A percentile compares a stretch with the other conserved stretches of the same genome.
Conservation (phyloP, 2,888 invertebrate genomes). For the Tiphia femorata region DNA sequence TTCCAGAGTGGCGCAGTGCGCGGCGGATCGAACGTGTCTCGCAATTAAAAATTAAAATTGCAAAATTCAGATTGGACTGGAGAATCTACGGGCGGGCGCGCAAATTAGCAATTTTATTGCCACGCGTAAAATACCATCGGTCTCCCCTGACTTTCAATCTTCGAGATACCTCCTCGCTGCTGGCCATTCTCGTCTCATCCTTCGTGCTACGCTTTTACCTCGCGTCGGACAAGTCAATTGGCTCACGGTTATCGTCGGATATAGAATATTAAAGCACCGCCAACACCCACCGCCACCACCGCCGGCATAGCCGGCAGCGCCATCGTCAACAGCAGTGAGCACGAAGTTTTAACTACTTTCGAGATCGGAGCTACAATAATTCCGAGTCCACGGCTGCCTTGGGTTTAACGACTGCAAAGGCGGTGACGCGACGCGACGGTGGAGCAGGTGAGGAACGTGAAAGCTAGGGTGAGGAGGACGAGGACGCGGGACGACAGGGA, state of each 20-base stretch:
- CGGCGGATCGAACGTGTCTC: too few species aligned
- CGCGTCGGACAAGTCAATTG: slow-evolving; percentile 38
- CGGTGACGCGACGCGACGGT: slow-evolving; percentile 3
- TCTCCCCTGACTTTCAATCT: too few species aligned
- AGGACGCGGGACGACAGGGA: background rate
- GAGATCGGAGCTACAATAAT: slow-evolving; percentile 48
- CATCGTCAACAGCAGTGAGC: slow-evolving; percentile 25
- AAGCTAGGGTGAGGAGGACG: background rate
- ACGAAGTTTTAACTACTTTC: slow-evolving; percentile 51
- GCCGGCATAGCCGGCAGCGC: slow-evolving; percentile 27
- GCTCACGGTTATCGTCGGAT: slow-evolving; percentile 41
- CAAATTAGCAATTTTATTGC: too few species aligned
- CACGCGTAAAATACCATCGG: too few species aligned
- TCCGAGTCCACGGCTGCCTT: slow-evolving; percentile 15
- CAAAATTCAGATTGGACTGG: too few species aligned
- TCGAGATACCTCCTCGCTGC: too few species aligned
- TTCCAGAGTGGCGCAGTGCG: too few species aligned
- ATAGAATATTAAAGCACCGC: slow-evolving; percentile 49
- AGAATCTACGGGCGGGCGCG: too few species aligned
- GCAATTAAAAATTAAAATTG: too few species aligned
- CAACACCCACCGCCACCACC: too few species aligned
- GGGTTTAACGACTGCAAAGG: slow-evolving; percentile 30
- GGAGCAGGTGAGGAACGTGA: background rate
- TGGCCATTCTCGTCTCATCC: background rate
- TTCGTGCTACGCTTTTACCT: background rate